These are phyloP conservation scores for Scaptomyza flava DNA, from an alignment of 2,888 invertebrate species.

Conservation along the genomic window DNA sequence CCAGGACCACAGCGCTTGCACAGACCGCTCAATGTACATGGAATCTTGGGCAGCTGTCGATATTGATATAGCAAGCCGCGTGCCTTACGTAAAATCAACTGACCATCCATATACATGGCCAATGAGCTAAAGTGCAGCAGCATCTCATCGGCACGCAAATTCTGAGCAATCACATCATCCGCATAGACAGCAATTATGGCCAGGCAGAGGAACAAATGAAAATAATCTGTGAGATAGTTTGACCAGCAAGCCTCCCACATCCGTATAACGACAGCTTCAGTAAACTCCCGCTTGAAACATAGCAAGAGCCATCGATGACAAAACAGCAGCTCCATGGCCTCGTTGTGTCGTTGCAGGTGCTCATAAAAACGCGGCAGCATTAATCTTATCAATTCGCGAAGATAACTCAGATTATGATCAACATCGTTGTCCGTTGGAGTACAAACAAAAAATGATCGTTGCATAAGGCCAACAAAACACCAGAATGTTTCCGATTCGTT, in stretches of 20 bases:
- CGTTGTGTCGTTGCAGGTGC: slow-evolving; percentile 92
- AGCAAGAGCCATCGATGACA: slow-evolving; percentile 97
- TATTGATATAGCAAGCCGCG: slow-evolving; percentile 96
- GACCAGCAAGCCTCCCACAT: slow-evolving; percentile 99
- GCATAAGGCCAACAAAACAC: slow-evolving; percentile 99
- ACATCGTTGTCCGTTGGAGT: slow-evolving; percentile 97
- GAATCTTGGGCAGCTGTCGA: slow-evolving; percentile 93
- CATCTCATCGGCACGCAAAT: slow-evolving; percentile 97
- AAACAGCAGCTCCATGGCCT: slow-evolving; percentile 95
- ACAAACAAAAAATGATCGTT: slow-evolving; percentile 96
- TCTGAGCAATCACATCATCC: slow-evolving; percentile 96
- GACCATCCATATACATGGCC: slow-evolving; percentile 99
- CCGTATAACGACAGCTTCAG: slow-evolving; percentile 93
- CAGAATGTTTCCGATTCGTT: slow-evolving; percentile 98
- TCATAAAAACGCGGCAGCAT: slow-evolving; percentile 96
- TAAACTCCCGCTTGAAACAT: slow-evolving; percentile 97
- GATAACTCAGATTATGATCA: slow-evolving; percentile 94
- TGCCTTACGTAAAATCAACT: slow-evolving; percentile 94
- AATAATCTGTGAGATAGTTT: slow-evolving; percentile 97
- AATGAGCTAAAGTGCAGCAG: slow-evolving; percentile 96
- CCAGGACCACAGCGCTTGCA: slow-evolving; percentile 96
- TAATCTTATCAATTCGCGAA: slow-evolving; percentile 93
- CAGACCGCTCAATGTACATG: slow-evolving; percentile 94
- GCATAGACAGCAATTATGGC: slow-evolving; percentile 97
- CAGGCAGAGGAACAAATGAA: slow-evolving; percentile 96